Conservation (phyloP, 2,113 vertebrate species). For the Varanus komodoensis region DNA sequence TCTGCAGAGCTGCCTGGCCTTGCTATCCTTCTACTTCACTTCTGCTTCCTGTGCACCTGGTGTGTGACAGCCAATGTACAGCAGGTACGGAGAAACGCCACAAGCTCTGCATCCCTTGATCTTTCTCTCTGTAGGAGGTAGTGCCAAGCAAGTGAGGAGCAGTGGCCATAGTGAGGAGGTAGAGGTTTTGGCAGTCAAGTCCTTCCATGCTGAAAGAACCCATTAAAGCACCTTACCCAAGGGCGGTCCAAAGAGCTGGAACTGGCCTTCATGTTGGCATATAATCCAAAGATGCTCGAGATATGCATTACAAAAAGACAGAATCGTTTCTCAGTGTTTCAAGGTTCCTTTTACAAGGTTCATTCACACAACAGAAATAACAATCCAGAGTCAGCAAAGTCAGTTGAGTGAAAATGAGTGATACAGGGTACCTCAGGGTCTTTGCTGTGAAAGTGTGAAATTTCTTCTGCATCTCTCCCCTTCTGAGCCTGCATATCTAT, state of each 20-base stretch:
- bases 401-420: background rate
- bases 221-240: too few species aligned
- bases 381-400: background rate
- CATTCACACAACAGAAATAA: background rate
- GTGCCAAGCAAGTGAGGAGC: too few species aligned
- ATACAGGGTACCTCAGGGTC: background rate
- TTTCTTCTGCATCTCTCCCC: background rate
- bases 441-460: background rate
- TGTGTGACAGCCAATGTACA: background rate
- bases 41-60: background rate
- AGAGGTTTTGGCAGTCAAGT: too few species aligned
- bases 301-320: background rate
- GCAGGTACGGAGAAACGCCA: too few species aligned
- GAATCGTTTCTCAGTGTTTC: constrained; percentile 31
- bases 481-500: background rate
- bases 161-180: too few species aligned
- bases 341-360: background rate
- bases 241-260: background rate
- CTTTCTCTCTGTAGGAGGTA: too few species aligned
- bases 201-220: too few species aligned
- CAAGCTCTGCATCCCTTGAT: too few species aligned
- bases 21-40: background rate
- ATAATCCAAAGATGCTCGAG: background rate
- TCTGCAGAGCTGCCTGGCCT: background rate
- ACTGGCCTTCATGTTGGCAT: background rate